Evolutionary conservation across 2,888 invertebrate genomes (phyloP).

Genomic region (Dryadula phaetusa): DNA sequence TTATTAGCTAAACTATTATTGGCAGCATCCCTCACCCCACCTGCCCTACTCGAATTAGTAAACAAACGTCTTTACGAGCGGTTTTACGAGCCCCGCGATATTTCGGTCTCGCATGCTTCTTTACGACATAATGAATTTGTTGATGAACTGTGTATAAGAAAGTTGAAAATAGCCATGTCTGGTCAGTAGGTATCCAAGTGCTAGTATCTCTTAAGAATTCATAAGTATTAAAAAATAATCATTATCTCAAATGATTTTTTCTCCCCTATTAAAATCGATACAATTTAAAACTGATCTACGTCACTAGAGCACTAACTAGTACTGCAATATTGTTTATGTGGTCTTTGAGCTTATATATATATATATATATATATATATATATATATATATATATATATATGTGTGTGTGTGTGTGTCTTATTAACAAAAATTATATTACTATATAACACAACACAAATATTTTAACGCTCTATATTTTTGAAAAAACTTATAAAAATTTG

Average conservation of each 20-base stretch:
- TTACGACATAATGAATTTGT: slow-evolving; percentile 85
- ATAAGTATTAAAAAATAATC: background rate
- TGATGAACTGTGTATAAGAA: slow-evolving; percentile 84
- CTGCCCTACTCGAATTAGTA: slow-evolving; percentile 83
- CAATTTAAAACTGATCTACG: no score
- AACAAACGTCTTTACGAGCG: slow-evolving; percentile 84
- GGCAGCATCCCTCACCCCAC: slow-evolving; percentile 78
- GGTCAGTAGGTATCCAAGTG: slow-evolving; percentile 60
- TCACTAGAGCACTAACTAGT: background rate
- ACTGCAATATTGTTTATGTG: background rate
- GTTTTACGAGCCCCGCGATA: slow-evolving; percentile 82
- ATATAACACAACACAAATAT: no score
- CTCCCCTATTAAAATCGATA: no score
- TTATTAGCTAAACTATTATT: slow-evolving; percentile 59
- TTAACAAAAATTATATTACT: no score
- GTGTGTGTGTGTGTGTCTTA: no score
- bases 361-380: no score
- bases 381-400: no score
- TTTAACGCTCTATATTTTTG: no score
- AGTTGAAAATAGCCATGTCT: slow-evolving; percentile 81
- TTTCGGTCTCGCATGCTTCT: slow-evolving; percentile 81
- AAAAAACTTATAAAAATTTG: no score
- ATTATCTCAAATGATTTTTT: no score
- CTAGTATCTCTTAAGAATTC: slow-evolving; percentile 12
- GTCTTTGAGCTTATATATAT: no score